A percentile compares a stretch with the other conserved stretches of the same genome.
Evolutionary conservation across 1,140 invertebrate genomes (phyloP).

Genomic region (Mya arenaria): DNA sequence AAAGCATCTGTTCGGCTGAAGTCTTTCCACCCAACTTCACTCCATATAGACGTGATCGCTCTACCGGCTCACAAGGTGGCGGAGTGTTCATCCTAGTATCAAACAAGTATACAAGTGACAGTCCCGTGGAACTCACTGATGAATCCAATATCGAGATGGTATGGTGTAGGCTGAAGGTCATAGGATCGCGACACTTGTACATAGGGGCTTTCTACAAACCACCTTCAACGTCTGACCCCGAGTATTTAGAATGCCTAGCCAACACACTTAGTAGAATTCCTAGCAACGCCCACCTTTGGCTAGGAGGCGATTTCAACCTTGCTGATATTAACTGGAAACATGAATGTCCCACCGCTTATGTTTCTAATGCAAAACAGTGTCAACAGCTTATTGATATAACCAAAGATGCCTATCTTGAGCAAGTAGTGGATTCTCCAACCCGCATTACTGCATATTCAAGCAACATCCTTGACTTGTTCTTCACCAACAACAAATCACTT

Average conservation of each 20-base stretch:
- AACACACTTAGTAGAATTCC: not conserved
- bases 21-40: slow-evolving; percentile 34
- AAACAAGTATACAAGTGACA: not conserved
- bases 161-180: slow-evolving; percentile 16
- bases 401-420: too few relatives aligned
- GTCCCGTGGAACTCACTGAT: slow-evolving; percentile 18
- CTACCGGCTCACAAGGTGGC: not conserved
- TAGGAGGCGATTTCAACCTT: slow-evolving; percentile 7
- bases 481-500: slow-evolving; percentile 34
- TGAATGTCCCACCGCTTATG: not conserved
- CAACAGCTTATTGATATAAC: too few relatives aligned
- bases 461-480: too few relatives aligned
- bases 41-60: slow-evolving; percentile 3
- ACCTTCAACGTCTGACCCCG: not conserved
- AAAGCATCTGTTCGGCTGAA: not conserved
- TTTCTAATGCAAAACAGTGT: too few relatives aligned
- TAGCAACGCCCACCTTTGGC: not conserved
- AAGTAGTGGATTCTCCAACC: too few relatives aligned
- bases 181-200: slow-evolving; percentile 26
- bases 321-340: not conserved
- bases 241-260: not conserved
- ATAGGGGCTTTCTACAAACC: slow-evolving; percentile 31
- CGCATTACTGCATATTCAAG: too few relatives aligned
- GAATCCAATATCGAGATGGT: slow-evolving; percentile 2
- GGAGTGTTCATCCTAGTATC: slow-evolving; percentile 41